Base-by-base conservation (phyloP, 2,888 invertebrate species). In the Chrysolina americana region DNA sequence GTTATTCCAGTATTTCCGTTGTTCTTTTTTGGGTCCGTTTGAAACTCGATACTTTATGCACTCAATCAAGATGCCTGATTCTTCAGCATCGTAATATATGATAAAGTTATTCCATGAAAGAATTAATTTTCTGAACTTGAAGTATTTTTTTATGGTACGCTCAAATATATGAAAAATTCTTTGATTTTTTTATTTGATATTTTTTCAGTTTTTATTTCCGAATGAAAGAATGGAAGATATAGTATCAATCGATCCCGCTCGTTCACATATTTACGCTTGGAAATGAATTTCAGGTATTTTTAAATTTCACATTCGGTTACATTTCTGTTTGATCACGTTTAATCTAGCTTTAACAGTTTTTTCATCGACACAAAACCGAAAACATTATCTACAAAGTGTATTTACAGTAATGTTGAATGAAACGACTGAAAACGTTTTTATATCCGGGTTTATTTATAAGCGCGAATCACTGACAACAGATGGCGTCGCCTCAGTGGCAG, bases 251-350 rank as follows among this genome's bases (percentile, higher is more conserved):
- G n/a, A 23, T 15, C 5, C 10, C 28, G 23, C 23, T 23, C 28
- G 13, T 59, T 15, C 8, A 15, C 59, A 23, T 59, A 28, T 59
- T 59, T 28, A 28, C 13, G 11, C 11, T 59, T 23, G 8, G 59
- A 59, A 36, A 59, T 10, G n/a, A 36, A 28, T 59, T 59, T 36
- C 59, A 28, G n/a, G 59, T 59, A 59, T 59, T 59, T 59, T 59
- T 59, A 59, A 59, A 59, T 17, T 59, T 59, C 59, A 59, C 59
- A 28, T 59, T 59, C 59, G 36, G 59, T 28, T 59, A 59, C 59
- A 36, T 59, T 59, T 59, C 59, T 59, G 36, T 59, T 59, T 59
- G 59, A 59, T 36, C 59, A 17, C 59, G n/a, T 59, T 36, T 59
- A 36, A 59, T 59, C 59, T 59, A 28, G 59, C 17, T 59, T 36